phyloP scores from a whole-genome alignment of 2,113 vertebrate genomes.

The Chionomys nivalis region DNA sequence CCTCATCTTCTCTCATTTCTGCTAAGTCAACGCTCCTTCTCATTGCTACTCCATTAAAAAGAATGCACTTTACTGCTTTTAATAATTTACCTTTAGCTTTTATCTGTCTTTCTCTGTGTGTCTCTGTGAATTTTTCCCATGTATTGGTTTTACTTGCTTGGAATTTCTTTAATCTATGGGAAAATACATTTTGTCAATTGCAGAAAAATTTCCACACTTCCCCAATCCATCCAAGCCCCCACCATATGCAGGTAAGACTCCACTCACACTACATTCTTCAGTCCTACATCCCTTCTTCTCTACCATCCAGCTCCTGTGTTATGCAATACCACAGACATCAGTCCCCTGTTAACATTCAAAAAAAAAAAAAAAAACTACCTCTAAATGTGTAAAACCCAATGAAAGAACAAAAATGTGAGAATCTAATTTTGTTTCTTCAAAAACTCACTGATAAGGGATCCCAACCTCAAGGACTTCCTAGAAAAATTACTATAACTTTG shows the following conservation, averaged over 20 bases:
- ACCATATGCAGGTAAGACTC: no score
- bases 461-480: not conserved
- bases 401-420: not conserved
- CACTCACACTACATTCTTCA: not conserved
- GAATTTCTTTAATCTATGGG: not conserved
- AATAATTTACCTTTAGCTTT: not conserved
- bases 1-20: not conserved
- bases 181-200: not conserved
- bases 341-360: not conserved
- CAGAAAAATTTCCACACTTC: not conserved
- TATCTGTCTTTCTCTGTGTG: not conserved
- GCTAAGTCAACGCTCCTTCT: not conserved
- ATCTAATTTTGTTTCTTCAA: not conserved
- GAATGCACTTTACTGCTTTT: not conserved
- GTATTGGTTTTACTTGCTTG: not conserved
- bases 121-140: constrained; percentile 2
- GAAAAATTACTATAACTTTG: not conserved
- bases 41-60: not conserved
- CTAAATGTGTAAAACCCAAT: not conserved
- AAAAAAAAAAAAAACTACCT: not conserved
- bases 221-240: no score
- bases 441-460: not conserved
- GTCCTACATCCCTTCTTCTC: not conserved
- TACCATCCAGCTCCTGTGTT: not conserved
- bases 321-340: not conserved